These are phyloP conservation scores for Drosophila gunungcola DNA, from an alignment of 1,140 invertebrate genomes.

Conservation along the genomic window DNA sequence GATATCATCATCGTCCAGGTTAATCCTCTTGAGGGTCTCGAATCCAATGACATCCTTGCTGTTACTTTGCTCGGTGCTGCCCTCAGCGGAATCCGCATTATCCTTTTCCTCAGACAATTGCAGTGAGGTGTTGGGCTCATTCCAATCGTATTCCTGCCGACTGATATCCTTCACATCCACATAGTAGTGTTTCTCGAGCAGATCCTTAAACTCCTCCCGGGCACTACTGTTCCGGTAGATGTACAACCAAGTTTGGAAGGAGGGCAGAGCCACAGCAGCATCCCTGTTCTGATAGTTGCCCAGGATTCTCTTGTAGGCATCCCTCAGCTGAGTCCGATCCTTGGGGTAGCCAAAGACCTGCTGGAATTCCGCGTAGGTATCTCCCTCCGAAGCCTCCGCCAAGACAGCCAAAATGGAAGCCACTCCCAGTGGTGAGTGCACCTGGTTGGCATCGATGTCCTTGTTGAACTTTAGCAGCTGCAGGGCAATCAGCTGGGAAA, in stretches of 20 bases:
- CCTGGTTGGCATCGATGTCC: constrained; percentile 87
- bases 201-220: constrained; percentile 86
- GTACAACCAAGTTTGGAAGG: constrained; percentile 88
- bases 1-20: constrained; percentile 67
- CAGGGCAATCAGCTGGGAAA: constrained; percentile 76
- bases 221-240: constrained; percentile 88
- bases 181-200: constrained; percentile 86
- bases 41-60: constrained; percentile 83
- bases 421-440: constrained; percentile 88
- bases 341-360: constrained; percentile 86
- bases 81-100: background rate
- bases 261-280: constrained; percentile 85
- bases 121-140: constrained; percentile 63
- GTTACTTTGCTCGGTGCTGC: constrained; percentile 61
- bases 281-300: constrained; percentile 86
- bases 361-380: constrained; percentile 86
- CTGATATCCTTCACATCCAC: constrained; percentile 87
- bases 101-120: constrained; percentile 34
- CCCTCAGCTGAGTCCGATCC: constrained; percentile 73
- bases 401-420: constrained; percentile 87
- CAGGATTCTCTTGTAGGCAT: constrained; percentile 85
- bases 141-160: constrained; percentile 84
- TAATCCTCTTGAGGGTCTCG: constrained; percentile 78
- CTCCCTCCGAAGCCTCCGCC: constrained; percentile 87
- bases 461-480: constrained; percentile 79